These are phyloP conservation scores for Diuraphis noxia DNA, from an alignment of 1,140 invertebrate genomes.

Conservation along the genomic window DNA sequence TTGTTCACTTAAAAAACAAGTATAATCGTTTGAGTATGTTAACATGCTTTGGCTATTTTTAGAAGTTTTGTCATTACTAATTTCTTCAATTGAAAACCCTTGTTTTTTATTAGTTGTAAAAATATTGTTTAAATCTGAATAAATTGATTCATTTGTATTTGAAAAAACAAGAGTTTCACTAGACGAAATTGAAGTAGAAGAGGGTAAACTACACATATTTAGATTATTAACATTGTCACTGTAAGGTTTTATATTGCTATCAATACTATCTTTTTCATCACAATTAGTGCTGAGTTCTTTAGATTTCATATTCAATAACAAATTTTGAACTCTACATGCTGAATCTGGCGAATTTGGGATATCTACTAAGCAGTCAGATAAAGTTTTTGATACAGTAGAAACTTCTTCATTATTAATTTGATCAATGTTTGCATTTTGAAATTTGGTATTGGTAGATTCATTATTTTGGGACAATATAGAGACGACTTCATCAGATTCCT, in stretches of 20 bases:
- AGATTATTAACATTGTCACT: neutral
- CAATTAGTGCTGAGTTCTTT: neutral
- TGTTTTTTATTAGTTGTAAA: slow-evolving; percentile 3
- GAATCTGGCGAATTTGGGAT: neutral
- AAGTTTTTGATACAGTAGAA: neutral
- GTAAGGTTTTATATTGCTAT: slow-evolving; percentile 11
- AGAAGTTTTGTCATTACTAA: slow-evolving; percentile 31
- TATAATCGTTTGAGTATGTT: slow-evolving; percentile 39
- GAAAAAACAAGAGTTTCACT: neutral
- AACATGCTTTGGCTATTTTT: neutral
- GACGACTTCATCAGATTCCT: neutral
- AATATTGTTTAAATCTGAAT: slow-evolving; percentile 10
- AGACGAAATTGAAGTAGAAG: neutral
- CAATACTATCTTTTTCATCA: neutral
- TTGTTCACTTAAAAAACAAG: slow-evolving; percentile 49
- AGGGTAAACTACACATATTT: neutral
- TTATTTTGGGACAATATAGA: neutral
- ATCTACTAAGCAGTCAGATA: neutral
- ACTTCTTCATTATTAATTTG: neutral
- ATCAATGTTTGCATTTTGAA: neutral
- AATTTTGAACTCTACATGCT: slow-evolving; percentile 18
- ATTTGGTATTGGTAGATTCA: neutral
- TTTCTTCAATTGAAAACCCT: slow-evolving; percentile 37
- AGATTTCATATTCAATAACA: neutral
- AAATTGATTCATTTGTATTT: slow-evolving; percentile 3